phyloP scores from a whole-genome alignment of 2,113 vertebrate genomes.

The Coracopsis vasa region DNA sequence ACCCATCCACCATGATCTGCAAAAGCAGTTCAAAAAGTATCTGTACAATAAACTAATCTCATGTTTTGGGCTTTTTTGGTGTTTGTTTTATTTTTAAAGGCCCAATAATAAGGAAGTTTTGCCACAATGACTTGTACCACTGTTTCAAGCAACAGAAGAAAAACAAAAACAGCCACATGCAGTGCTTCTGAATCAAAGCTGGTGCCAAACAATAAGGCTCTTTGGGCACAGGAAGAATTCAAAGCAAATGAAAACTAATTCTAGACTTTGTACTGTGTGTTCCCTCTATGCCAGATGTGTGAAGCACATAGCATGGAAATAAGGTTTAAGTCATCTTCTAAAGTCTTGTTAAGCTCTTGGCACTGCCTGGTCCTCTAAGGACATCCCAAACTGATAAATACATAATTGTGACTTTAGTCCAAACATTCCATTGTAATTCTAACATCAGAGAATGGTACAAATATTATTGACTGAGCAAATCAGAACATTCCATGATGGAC shows the following conservation, averaged over 20 bases:
- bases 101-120: background rate
- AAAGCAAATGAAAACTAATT: conserved; percentile 45
- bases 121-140: background rate
- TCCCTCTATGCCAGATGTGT: conserved; percentile 18
- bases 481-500: background rate
- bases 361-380: conserved; percentile 24
- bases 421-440: conserved; percentile 61
- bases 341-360: conserved; percentile 59
- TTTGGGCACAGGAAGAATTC: conserved; percentile 18
- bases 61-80: background rate
- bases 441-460: conserved; percentile 22
- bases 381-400: conserved; percentile 59
- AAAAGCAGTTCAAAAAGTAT: background rate
- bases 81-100: background rate
- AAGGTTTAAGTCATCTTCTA: conserved; percentile 39
- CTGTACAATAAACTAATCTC: background rate
- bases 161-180: background rate
- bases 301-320: conserved; percentile 46
- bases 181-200: background rate
- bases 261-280: conserved; percentile 9
- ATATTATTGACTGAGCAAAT: conserved; percentile 12
- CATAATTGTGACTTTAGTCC: conserved; percentile 38
- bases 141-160: background rate
- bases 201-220: conserved; percentile 22
- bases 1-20: background rate